Evolutionary conservation across 2,113 vertebrate species (phyloP).

Genomic region (Pteruthius melanotis): DNA sequence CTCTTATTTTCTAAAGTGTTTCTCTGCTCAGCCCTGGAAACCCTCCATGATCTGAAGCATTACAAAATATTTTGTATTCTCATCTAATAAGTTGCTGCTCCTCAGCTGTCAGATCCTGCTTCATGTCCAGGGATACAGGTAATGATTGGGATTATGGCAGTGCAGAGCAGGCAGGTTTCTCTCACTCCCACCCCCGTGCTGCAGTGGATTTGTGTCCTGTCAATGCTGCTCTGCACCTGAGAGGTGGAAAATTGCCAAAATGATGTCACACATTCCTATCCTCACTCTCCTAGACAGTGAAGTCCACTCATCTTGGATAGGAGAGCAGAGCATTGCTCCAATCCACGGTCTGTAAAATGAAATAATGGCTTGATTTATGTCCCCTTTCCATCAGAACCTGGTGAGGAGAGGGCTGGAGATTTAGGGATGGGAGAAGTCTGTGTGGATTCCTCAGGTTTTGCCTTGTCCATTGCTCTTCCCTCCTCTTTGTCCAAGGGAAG

Average conservation of each 20-base stretch:
- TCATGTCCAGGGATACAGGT: neutral
- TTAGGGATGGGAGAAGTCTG: neutral
- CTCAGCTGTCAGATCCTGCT: neutral
- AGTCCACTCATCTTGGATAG: neutral
- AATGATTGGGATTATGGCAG: accelerated
- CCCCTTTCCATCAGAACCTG: neutral
- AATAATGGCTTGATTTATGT: neutral
- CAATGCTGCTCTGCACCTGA: neutral
- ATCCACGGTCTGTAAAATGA: neutral
- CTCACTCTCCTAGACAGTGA: accelerated
- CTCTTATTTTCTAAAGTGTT: neutral
- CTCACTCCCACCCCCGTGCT: too few species aligned
- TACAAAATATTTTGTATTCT: neutral
- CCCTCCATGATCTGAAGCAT: accelerated
- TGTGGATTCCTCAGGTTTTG: neutral
- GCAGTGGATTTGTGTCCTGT: neutral
- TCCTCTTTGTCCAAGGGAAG: too few species aligned
- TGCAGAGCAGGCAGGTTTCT: neutral
- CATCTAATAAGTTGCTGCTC: neutral
- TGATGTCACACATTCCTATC: accelerated
- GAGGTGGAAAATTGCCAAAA: neutral
- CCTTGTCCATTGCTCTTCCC: neutral
- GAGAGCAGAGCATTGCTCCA: neutral
- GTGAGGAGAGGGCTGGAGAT: neutral
- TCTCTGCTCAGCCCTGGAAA: neutral